Base-by-base conservation (phyloP, 2,888 invertebrate species). In the Ochropleura plecta region DNA sequence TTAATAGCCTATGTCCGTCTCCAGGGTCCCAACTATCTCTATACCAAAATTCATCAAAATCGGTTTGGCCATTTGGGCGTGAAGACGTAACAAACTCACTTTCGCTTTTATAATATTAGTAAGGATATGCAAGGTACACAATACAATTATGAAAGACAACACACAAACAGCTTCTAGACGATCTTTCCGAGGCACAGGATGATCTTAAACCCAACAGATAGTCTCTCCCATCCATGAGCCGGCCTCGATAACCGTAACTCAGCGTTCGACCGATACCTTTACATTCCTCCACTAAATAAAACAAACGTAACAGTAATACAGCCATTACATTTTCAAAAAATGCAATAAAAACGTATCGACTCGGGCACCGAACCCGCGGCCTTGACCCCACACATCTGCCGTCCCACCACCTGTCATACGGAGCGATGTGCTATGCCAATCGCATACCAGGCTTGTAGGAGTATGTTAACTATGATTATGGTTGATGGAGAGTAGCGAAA, bases 341-440 rank as follows among this genome's bases (percentile, higher is more conserved):
- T 73, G 82, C 78, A 81, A 82, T 79, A 83, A 86, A 68, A 73
- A 79, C 51, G 53, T 68, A 62, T 44, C n/a, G 70, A 60, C n/a
- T 60, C 74, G 75, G 81, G 59, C 84, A 77, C 71, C 81, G 89
- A 89, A 88, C 88, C 76, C 62, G 64, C 79, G 89, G 70, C 89
- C 89, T 89, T 89, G 90, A 82, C 81, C 74, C 68, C 70, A 49
- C 68, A 73, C 88, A 88, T 87, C 88, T 89, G 89, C 79, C 70
- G 16, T 62, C 78, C 81, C 73, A n/a, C 79, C 89, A 89, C 89
- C 89, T 89, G 89, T 88, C 89, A 89, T 82, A 81, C 88, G 88
- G 82, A 70, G 70, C 46, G 46, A 51, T 42, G 70, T 63, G 57
- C 57, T 46, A 20, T 44, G 60, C 66, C 60, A 49, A 64, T 42